Percentiles rank a stretch among this genome's conserved stretches.
These are phyloP conservation scores for Anolis carolinensis DNA, from an alignment of 2,113 vertebrate species.

Conservation along the genomic window DNA sequence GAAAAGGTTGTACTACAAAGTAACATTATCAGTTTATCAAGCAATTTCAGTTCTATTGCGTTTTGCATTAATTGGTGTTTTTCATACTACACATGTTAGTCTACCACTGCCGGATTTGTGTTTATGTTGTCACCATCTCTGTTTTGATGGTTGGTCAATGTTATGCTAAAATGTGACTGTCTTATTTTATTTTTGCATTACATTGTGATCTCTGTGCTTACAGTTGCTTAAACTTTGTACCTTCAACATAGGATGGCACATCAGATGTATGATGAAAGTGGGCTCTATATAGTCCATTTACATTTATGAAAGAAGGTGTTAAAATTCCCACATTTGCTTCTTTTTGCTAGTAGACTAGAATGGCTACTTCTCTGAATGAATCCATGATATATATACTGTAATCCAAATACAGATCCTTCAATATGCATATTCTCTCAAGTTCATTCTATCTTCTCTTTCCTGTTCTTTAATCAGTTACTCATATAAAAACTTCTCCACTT, in stretches of 20 bases:
- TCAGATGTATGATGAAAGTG: not conserved
- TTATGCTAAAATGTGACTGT: not conserved
- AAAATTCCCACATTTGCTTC: not conserved
- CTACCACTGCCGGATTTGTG: not conserved
- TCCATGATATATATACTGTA: not conserved
- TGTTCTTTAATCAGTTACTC: not conserved
- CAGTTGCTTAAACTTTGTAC: not conserved
- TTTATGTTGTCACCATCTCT: not conserved
- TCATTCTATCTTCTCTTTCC: not conserved
- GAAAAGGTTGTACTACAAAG: too few species aligned
- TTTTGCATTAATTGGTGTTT: not conserved
- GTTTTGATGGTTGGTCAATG: not conserved
- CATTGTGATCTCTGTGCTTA: not conserved
- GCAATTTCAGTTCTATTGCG: not conserved
- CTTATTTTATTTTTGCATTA: not conserved
- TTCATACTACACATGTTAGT: not conserved
- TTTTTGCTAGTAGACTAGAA: not conserved
- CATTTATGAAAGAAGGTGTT: not conserved
- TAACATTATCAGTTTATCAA: not conserved
- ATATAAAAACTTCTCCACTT: not conserved
- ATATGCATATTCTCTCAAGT: not conserved
- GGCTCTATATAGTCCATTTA: too few species aligned
- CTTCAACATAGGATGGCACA: not conserved
- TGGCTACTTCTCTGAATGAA: not conserved
- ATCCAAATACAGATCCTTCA: not conserved